Conservation (phyloP, 2,113 vertebrate genomes). For the Himantopus leucocephalus region DNA sequence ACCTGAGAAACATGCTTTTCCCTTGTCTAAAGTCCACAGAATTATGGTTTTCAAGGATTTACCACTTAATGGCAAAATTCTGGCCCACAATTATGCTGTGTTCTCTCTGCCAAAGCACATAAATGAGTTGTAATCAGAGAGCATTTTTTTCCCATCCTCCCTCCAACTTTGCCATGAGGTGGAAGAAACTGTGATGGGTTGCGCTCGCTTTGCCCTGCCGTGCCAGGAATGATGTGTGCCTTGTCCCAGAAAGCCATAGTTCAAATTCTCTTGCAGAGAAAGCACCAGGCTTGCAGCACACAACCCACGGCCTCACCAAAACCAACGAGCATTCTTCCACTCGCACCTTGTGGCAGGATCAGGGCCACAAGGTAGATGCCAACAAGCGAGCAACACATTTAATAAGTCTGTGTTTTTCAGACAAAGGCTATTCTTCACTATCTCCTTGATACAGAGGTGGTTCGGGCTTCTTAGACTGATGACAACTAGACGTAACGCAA, state of each 20-base stretch:
- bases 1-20: not conserved
- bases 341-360: not conserved
- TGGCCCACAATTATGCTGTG: not conserved
- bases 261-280: not conserved
- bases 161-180: constrained; percentile 33
- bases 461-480: not conserved
- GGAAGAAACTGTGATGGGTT: not conserved
- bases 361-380: not conserved
- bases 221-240: not conserved
- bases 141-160: not conserved
- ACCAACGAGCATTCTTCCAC: not conserved
- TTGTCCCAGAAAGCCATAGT: not conserved
- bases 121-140: constrained; percentile 25
- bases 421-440: not conserved
- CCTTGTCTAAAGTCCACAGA: not conserved
- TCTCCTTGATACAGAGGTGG: not conserved
- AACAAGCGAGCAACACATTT: accelerated
- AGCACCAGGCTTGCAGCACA: not conserved
- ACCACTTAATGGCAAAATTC: constrained; percentile 40
- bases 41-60: constrained; percentile 36
- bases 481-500: not conserved
- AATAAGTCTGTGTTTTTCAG: not conserved
- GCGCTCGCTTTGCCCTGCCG: not conserved
- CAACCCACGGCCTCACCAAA: not conserved
- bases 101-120: constrained; percentile 55